phyloP scores from a whole-genome alignment of 2,113 vertebrate genomes.

The Strigops habroptila region DNA sequence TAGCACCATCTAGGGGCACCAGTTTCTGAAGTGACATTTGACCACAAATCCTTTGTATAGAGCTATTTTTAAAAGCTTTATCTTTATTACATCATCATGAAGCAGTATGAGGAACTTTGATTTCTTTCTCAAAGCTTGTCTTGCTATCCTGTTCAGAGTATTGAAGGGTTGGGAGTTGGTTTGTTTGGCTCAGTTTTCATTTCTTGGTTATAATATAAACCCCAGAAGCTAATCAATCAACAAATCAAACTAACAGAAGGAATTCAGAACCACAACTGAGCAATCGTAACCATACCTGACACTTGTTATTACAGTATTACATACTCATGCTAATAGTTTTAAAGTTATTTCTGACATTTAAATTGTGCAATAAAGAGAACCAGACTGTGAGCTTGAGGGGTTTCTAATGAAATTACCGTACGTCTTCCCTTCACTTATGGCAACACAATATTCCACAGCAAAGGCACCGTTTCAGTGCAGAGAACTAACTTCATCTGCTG shows the following conservation, averaged over 20 bases:
- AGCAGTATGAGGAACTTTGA: neutral
- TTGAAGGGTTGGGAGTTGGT: neutral
- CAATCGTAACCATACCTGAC: neutral
- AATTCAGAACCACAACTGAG: neutral
- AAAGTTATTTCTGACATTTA: neutral
- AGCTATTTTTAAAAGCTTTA: neutral
- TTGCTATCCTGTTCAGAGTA: neutral
- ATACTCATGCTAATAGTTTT: neutral
- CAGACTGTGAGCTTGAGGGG: fast-evolving
- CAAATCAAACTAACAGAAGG: neutral
- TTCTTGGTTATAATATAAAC: neutral
- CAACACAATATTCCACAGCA: neutral
- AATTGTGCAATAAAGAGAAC: neutral
- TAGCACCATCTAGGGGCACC: conserved; percentile 34
- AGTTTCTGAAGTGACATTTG: neutral
- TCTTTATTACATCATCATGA: neutral
- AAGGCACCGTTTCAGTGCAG: neutral
- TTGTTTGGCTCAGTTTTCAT: neutral
- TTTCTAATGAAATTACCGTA: neutral
- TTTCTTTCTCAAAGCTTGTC: neutral
- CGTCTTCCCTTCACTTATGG: neutral
- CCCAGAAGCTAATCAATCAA: neutral
- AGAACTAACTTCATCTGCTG: neutral
- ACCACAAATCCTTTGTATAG: neutral
- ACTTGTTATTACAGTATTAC: neutral